Percentiles rank a stretch among this genome's conserved stretches.
phyloP scores from a whole-genome alignment of 1,140 invertebrate species.

The Tachypleus tridentatus region DNA sequence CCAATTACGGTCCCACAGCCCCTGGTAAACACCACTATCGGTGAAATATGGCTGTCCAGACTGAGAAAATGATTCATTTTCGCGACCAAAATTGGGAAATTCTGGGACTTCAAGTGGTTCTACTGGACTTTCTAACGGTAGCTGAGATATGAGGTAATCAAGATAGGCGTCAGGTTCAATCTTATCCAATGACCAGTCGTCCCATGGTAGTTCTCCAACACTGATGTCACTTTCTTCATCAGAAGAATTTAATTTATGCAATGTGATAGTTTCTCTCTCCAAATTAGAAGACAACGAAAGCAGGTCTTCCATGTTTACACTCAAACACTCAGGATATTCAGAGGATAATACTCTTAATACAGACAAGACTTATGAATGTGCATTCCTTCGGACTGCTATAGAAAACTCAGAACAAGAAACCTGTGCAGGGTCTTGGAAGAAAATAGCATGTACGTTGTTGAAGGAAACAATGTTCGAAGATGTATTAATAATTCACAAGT shows the following conservation, averaged over 20 bases:
- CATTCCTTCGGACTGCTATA: too few relatives aligned
- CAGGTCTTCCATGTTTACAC: background rate
- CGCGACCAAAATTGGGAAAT: background rate
- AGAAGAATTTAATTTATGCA: constrained; percentile 1
- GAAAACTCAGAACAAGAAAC: too few relatives aligned
- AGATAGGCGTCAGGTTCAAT: background rate
- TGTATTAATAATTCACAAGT: too few relatives aligned
- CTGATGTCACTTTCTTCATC: constrained; percentile 1
- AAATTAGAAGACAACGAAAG: background rate
- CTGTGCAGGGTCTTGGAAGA: too few relatives aligned
- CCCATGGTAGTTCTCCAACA: background rate
- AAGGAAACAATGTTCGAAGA: too few relatives aligned
- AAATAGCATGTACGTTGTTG: too few relatives aligned
- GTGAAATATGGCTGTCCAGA: background rate
- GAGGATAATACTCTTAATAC: too few relatives aligned
- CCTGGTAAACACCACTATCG: background rate
- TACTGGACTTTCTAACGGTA: background rate
- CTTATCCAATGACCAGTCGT: background rate
- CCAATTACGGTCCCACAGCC: too few relatives aligned
- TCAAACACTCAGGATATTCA: too few relatives aligned
- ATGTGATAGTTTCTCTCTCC: background rate
- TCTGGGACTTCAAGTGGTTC: background rate
- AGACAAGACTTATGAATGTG: too few relatives aligned
- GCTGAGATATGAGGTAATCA: background rate
- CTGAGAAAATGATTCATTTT: background rate